Evolutionary conservation across 2,888 invertebrate species (phyloP), one percentile per base, ranked within the genome.

Genomic region (Troides helena): DNA sequence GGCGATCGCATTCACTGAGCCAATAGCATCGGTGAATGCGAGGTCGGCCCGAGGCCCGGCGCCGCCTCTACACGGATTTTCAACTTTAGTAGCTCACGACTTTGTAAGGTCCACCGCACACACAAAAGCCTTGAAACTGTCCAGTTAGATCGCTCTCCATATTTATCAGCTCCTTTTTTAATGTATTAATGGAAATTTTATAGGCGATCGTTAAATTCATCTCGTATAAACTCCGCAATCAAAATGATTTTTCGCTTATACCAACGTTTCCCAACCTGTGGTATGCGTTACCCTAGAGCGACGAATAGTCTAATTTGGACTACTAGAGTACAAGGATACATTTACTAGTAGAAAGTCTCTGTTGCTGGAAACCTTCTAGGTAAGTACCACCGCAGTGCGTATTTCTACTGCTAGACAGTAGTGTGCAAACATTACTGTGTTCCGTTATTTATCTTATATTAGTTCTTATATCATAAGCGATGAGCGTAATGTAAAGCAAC

Each of bases 1-100:
- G 80, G 85, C 82, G 86, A 86, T 85, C 85, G 85, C 82, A 82
- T 86, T 82, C 85, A 83, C 85, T 77, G 81, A 84, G 80, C 89
- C 89, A 90, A 89, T 89, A 76, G 86, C 82, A 82, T 79, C 81
- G 83, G 91, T 89, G 90, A 90, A 90, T 85, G 90, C 86, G 88
- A 90, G 90, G 90, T 85, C 89, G 86, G 67, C 72, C 73, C 84
- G 85, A 87, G 85, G 86, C 83, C 84, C 81, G 77, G 72, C 78
- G 70, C 70, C 70, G 70, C 70, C 70, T 70, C 66, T 66, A 62
- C 78, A 75, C 75, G 59, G 68, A 68, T 64, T 63, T 68, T 56
- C 60, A 63, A 63, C 70, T 62, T 68, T 68, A 62, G 68, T 57
- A 68, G 72, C 69, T 72, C 72, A 72, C 72, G 72, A 73, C 72